phyloP scores from a whole-genome alignment of 2,888 invertebrate genomes.

The Meiosimyza decipiens region DNA sequence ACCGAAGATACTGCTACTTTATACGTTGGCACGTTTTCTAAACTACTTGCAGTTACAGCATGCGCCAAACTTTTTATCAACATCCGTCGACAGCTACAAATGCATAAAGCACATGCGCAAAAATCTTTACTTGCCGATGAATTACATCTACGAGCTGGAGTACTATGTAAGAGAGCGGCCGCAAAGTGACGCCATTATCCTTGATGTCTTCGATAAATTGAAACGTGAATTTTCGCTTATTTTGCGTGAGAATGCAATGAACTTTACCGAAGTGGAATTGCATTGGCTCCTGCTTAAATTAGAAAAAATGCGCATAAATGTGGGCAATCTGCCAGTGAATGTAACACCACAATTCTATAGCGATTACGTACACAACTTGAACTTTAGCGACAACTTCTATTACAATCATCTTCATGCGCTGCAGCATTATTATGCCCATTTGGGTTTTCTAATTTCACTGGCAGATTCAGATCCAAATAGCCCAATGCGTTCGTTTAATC shows the following conservation, averaged over 20 bases:
- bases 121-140: conserved; percentile 54
- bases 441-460: conserved; percentile 19
- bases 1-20: conserved; percentile 47
- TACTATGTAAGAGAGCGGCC: conserved; percentile 47
- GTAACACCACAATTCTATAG: conserved; percentile 48
- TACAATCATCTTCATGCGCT: conserved; percentile 55
- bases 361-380: conserved; percentile 45
- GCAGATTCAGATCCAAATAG: neutral
- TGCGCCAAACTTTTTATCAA: conserved; percentile 45
- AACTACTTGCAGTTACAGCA: conserved; percentile 49
- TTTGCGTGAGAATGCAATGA: conserved; percentile 49
- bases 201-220: conserved; percentile 50
- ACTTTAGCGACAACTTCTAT: conserved; percentile 51
- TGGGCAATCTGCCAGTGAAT: conserved; percentile 56
- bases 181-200: conserved; percentile 51
- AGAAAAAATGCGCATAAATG: conserved; percentile 49
- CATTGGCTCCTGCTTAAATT: conserved; percentile 50
- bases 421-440: conserved; percentile 46
- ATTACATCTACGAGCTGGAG: conserved; percentile 53
- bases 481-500: conserved; percentile 53
- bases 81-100: neutral
- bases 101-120: conserved; percentile 59
- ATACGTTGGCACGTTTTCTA: conserved; percentile 53
- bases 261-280: conserved; percentile 45
- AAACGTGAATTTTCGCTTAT: conserved; percentile 49